Evolutionary conservation across 2,113 vertebrate genomes (phyloP).

Genomic region (Dinomys branickii): DNA sequence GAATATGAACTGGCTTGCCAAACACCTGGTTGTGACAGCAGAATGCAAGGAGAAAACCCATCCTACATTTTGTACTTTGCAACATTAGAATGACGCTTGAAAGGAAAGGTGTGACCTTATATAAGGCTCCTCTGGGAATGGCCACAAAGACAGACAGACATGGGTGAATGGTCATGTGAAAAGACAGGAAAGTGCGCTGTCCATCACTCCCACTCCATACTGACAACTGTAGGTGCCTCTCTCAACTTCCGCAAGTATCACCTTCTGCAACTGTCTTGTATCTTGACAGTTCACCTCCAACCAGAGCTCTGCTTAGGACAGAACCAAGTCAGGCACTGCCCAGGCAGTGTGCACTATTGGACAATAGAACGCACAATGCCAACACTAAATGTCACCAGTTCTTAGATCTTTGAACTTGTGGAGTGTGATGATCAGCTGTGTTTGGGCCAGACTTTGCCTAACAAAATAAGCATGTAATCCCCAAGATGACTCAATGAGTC

Average conservation of each 20-base stretch:
- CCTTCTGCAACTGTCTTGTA: background rate
- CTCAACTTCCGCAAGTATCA: background rate
- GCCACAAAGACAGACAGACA: background rate
- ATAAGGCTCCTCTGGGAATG: background rate
- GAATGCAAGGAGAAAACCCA: background rate
- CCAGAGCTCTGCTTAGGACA: background rate
- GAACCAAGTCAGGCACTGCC: background rate
- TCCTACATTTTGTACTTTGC: background rate
- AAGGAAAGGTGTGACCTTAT: background rate
- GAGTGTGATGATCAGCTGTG: background rate
- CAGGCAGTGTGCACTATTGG: background rate
- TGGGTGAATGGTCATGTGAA: background rate
- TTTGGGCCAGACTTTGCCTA: background rate
- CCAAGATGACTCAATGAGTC: background rate
- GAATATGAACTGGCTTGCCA: constrained; percentile 39
- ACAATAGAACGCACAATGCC: background rate
- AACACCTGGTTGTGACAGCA: background rate
- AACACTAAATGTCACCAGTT: background rate
- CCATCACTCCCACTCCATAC: background rate
- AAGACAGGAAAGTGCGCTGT: background rate
- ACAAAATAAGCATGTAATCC: constrained; percentile 1
- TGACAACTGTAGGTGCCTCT: background rate
- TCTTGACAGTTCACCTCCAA: background rate
- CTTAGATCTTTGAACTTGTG: background rate
- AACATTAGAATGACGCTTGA: constrained; percentile 3